Evolutionary conservation across 2,888 invertebrate genomes (phyloP).

Genomic region (Drosophila flavopinicola): DNA sequence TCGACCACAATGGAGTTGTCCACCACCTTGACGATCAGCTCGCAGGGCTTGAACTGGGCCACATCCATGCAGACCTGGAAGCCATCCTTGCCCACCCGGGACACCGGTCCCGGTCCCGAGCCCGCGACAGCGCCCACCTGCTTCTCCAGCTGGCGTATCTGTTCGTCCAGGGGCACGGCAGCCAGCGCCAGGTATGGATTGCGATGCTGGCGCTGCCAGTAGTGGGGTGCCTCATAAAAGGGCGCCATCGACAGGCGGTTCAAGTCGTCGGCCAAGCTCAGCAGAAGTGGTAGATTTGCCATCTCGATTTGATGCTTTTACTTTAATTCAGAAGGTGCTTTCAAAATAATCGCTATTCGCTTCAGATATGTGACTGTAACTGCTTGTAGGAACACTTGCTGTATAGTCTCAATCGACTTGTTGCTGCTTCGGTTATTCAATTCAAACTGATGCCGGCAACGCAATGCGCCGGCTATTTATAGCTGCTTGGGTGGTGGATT

Average conservation of each 20-base stretch:
- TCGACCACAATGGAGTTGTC: conserved; percentile 88
- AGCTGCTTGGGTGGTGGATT: conserved; percentile 51
- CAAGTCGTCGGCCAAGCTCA: conserved; percentile 72
- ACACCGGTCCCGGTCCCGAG: conserved; percentile 6
- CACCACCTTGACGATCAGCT: conserved; percentile 89
- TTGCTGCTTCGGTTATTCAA: conserved; percentile 39
- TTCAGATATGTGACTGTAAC: conserved; percentile 8
- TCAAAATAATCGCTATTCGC: background rate
- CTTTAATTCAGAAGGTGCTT: conserved; percentile 5
- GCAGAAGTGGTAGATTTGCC: conserved; percentile 68
- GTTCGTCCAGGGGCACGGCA: conserved; percentile 52
- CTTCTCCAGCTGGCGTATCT: conserved; percentile 60
- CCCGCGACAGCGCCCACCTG: conserved; percentile 45
- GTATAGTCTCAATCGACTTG: background rate
- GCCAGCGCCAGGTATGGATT: conserved; percentile 49
- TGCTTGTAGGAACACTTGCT: conserved; percentile 13
- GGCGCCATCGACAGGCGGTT: conserved; percentile 64
- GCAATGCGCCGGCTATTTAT: conserved; percentile 57
- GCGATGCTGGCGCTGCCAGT: conserved; percentile 49
- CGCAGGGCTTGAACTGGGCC: conserved; percentile 89
- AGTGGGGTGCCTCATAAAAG: conserved; percentile 55
- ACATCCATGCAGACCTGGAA: conserved; percentile 89
- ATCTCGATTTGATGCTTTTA: conserved; percentile 38
- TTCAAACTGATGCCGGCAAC: conserved; percentile 58
- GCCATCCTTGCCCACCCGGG: conserved; percentile 87